Conservation (phyloP, 2,888 invertebrate species). For the Megastigmus dorsalis region DNA sequence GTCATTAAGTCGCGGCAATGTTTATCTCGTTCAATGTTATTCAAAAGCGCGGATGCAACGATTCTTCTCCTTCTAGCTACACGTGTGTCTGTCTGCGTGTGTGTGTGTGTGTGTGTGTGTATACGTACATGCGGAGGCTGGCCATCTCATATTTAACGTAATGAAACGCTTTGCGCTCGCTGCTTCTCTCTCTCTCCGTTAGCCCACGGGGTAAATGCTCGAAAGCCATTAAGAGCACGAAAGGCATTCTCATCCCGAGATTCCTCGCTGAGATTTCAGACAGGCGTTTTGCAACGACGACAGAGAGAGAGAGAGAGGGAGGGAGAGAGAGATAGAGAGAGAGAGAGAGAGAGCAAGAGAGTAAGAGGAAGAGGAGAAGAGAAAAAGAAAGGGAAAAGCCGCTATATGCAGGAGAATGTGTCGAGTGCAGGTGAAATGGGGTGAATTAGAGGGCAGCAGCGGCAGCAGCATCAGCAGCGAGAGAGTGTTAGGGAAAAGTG, state of each 20-base stretch:
- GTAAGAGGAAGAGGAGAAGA: neutral
- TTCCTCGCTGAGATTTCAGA: conserved; percentile 58
- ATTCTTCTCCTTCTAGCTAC: too few relatives aligned
- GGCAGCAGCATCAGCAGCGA: too few relatives aligned
- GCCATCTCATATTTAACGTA: conserved; percentile 58
- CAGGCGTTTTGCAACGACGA: conserved; percentile 57
- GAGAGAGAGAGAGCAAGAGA: neutral
- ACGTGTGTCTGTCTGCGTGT: neutral
- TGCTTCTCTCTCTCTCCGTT: conserved; percentile 50
- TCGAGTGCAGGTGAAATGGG: neutral
- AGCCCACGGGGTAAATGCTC: conserved; percentile 60
- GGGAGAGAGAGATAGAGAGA: neutral
- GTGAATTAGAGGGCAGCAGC: neutral
- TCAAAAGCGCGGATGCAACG: conserved; percentile 41
- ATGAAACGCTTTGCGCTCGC: conserved; percentile 57
- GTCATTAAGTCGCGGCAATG: conserved; percentile 23
- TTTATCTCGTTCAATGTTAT: conserved; percentile 30
- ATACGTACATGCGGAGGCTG: conserved; percentile 32
- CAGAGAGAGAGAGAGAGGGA: neutral
- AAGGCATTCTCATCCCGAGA: conserved; percentile 59
- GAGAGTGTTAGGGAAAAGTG: too few relatives aligned
- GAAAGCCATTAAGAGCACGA: conserved; percentile 60
- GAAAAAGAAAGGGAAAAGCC: neutral
- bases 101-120: neutral
- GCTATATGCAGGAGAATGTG: neutral